These are phyloP conservation scores for Rhabdornis inornatus DNA, from an alignment of 2,113 vertebrate genomes.

Conservation along the genomic window DNA sequence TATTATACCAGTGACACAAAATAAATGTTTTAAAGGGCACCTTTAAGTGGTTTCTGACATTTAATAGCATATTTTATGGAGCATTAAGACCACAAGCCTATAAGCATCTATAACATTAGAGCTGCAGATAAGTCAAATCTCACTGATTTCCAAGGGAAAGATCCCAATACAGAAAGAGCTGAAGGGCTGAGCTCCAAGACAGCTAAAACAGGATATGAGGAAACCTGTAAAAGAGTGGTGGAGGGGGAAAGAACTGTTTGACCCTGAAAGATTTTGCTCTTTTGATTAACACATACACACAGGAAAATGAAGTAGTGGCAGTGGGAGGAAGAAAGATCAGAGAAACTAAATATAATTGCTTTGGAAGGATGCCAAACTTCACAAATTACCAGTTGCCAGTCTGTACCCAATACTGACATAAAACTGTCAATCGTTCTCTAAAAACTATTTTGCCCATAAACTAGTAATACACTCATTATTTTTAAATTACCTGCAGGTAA, in stretches of 20 bases:
- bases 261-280: not conserved
- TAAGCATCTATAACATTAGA: not conserved
- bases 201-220: not conserved
- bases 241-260: not conserved
- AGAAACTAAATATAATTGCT: not conserved
- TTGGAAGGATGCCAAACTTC: not conserved
- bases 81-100: not conserved
- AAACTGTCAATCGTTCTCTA: not conserved
- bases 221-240: not conserved
- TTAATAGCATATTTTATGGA: not conserved
- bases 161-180: not conserved
- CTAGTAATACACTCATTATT: not conserved
- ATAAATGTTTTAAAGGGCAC: not conserved
- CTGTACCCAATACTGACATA: not conserved
- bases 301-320: not conserved
- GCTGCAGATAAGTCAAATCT: not conserved
- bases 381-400: conserved; percentile 17
- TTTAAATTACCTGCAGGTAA: not conserved
- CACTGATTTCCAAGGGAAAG: not conserved
- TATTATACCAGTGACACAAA: not conserved
- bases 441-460: not conserved
- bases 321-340: not conserved
- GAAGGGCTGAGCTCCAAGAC: not conserved
- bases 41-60: not conserved
- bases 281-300: not conserved